Evolutionary conservation across 2,888 invertebrate genomes (phyloP).

Genomic region (Tiliacea citrago): DNA sequence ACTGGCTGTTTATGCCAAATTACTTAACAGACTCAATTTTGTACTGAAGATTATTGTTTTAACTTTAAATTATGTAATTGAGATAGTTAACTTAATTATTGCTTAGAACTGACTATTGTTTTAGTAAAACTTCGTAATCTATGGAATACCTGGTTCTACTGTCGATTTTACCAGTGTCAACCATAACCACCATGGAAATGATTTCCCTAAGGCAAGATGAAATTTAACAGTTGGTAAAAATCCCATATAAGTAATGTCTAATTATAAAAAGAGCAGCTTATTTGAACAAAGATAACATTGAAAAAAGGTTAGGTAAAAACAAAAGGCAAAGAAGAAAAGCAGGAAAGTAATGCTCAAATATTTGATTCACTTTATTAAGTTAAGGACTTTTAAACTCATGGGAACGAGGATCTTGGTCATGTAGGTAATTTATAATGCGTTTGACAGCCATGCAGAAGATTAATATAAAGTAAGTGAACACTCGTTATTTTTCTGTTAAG

Average conservation of each 20-base stretch:
- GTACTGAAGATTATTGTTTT: conserved; percentile 8
- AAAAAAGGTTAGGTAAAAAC: background rate
- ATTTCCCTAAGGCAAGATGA: background rate
- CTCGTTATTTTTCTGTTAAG: conserved; percentile 5
- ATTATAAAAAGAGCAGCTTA: background rate
- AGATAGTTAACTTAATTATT: background rate
- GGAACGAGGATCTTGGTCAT: background rate
- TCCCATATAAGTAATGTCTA: background rate
- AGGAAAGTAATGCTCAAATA: accelerated
- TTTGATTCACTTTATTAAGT: background rate
- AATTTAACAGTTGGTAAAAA: background rate
- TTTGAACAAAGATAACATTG: background rate
- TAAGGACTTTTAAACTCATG: background rate
- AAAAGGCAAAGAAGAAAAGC: background rate
- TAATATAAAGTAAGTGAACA: conserved; percentile 13
- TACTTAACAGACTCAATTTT: conserved; percentile 21
- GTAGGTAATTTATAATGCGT: background rate
- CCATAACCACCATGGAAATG: background rate
- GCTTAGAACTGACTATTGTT: background rate
- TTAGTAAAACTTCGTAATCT: background rate
- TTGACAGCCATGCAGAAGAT: conserved; percentile 7
- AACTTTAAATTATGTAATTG: background rate
- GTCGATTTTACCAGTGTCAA: background rate
- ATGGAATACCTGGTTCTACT: background rate
- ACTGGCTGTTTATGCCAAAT: conserved; percentile 20